phyloP scores from a whole-genome alignment of 2,888 invertebrate genomes.

The Drosophila acutilabella region DNA sequence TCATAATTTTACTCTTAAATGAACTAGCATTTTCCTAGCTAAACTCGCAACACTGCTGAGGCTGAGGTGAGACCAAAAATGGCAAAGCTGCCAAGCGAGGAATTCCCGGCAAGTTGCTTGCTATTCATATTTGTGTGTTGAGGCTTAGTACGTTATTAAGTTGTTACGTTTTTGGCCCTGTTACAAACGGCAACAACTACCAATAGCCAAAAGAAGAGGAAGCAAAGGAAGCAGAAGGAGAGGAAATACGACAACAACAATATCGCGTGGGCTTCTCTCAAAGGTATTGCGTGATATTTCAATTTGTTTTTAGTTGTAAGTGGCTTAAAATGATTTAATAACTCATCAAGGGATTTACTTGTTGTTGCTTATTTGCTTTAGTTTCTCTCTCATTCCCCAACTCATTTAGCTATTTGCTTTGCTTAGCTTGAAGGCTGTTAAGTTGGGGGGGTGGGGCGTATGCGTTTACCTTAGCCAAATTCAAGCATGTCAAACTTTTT shows the following conservation, averaged over 20 bases:
- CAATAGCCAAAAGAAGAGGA: slow-evolving; percentile 11
- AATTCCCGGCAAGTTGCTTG: slow-evolving; percentile 59
- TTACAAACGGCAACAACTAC: slow-evolving; percentile 62
- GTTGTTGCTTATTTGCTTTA: slow-evolving; percentile 77
- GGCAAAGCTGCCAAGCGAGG: slow-evolving; percentile 57
- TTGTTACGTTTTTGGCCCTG: slow-evolving; percentile 76
- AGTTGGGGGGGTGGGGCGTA: too few relatives aligned
- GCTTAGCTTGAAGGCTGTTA: slow-evolving; percentile 23
- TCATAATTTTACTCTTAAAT: too few relatives aligned
- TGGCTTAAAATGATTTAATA: slow-evolving; percentile 83
- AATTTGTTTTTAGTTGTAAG: slow-evolving; percentile 82
- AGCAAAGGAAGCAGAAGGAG: slow-evolving; percentile 11
- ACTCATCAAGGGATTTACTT: slow-evolving; percentile 82
- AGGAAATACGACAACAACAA: slow-evolving; percentile 32
- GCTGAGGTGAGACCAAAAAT: slow-evolving; percentile 73
- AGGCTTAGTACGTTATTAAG: slow-evolving; percentile 81
- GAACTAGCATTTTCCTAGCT: background rate
- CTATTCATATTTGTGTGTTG: slow-evolving; percentile 80
- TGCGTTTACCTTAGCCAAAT: slow-evolving; percentile 40
- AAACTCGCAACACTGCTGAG: background rate
- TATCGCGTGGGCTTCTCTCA: slow-evolving; percentile 72
- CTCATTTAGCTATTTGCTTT: slow-evolving; percentile 34
- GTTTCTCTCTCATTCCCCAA: slow-evolving; percentile 51
- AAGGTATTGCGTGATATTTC: slow-evolving; percentile 82
- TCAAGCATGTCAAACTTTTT: slow-evolving; percentile 74